phyloP scores from a whole-genome alignment of 2,888 invertebrate genomes.

The Tetheella fluctuosa region DNA sequence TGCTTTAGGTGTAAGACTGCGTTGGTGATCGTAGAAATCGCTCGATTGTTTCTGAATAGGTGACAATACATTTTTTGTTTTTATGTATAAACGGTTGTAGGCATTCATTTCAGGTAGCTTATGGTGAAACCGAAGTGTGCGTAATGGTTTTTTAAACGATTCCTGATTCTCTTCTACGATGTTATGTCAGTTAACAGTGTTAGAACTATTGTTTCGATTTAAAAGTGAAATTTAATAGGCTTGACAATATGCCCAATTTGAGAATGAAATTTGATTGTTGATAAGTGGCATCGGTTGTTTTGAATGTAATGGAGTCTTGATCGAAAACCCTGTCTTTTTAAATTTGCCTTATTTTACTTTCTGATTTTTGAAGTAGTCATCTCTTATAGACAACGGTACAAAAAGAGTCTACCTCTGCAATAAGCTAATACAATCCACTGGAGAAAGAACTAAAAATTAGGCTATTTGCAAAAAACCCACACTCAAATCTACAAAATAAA shows the following conservation, averaged over 20 bases:
- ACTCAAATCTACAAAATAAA: not conserved
- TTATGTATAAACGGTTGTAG: slow-evolving; percentile 47
- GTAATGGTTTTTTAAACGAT: slow-evolving; percentile 74
- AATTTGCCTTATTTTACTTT: too few species aligned
- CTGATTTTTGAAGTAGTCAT: too few species aligned
- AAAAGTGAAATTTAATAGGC: slow-evolving; percentile 12
- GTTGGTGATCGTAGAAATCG: slow-evolving; percentile 61
- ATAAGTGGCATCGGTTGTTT: not conserved
- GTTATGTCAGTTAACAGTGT: slow-evolving; percentile 12
- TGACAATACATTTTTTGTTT: slow-evolving; percentile 76
- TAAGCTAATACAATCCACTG: too few species aligned
- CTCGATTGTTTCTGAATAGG: slow-evolving; percentile 77
- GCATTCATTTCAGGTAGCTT: slow-evolving; percentile 78
- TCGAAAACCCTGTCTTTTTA: too few species aligned
- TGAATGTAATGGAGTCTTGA: not conserved
- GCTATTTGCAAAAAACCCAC: not conserved
- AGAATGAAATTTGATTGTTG: not conserved
- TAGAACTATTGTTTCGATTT: not conserved
- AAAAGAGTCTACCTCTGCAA: too few species aligned
- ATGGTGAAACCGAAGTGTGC: slow-evolving; percentile 67
- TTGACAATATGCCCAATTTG: slow-evolving; percentile 1
- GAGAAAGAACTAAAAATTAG: too few species aligned
- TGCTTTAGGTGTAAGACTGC: slow-evolving; percentile 15
- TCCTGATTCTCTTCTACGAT: slow-evolving; percentile 50
- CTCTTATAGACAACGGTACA: too few species aligned